Conservation (phyloP, 2,888 invertebrate species). For the Lasioglossum calceatum region DNA sequence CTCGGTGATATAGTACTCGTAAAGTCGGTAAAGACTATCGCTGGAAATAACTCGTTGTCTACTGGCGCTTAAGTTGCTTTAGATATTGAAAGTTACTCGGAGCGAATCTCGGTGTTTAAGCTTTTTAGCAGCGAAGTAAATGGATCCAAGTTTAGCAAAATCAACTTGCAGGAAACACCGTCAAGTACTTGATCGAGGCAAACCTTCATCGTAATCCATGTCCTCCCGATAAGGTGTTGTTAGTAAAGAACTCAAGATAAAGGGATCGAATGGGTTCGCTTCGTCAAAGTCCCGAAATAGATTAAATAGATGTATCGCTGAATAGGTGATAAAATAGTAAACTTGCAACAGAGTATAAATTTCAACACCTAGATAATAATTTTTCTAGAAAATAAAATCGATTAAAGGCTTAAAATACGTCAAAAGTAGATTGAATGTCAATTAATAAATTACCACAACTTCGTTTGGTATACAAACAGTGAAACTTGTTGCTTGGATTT, state of each 20-base stretch:
- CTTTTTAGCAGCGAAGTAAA: background rate
- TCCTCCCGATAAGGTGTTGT: background rate
- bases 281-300: too few species aligned
- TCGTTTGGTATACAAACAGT: too few species aligned
- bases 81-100: background rate
- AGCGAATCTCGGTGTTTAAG: background rate
- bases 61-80: background rate
- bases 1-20: background rate
- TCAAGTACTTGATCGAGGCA: background rate
- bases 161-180: background rate
- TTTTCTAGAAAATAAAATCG: too few species aligned
- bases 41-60: background rate
- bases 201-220: background rate
- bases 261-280: background rate
- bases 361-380: too few species aligned
- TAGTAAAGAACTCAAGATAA: background rate
- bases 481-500: too few species aligned
- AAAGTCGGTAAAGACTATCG: background rate
- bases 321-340: too few species aligned
- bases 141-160: background rate
- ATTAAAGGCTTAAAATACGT: too few species aligned
- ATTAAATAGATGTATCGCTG: too few species aligned
- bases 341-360: too few species aligned
- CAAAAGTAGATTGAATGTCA: too few species aligned
- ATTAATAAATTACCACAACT: too few species aligned